Evolutionary conservation across 2,113 vertebrate genomes (phyloP), one percentile per base, ranked within the genome.

Genomic region (Glaucomys volans): DNA sequence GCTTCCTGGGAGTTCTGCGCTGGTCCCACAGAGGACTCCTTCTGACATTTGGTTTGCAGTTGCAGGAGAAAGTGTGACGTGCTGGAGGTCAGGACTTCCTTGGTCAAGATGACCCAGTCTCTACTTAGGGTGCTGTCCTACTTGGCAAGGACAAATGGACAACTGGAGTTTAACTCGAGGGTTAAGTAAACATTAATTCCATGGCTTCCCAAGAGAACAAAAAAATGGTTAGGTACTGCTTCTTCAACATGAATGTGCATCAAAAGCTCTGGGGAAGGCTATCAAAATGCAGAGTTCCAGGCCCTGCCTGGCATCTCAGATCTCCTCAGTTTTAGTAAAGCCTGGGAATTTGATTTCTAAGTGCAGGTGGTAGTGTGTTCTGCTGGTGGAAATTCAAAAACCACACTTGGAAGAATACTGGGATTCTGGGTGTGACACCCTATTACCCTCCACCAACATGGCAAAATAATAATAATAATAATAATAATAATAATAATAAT

Each of bases 291-390:
- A 91, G 44, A 85, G 82, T 72, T 81, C 47, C 28, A 66, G 84
- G n/a, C 2, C 32, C 24, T 6, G 32, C 54, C 1, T 54, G 57
- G 32, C 40, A 30, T 67, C 44, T 72, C 62, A 35, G 35, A 76
- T 14, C 22, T 89, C 13, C 17, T 47, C 8, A 8, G 37, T 87
- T 74, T 75, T 59, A 59, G 30, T 16, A 57, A 62, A 88, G 37
- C 35, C 67, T 81, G 77, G 35, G 80, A 72, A 52, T 92, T 84
- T 95, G 14, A 62, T 32, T 92, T 66, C 86, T n/a, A 94, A 88
- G 75, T 11, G 47, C 44, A 57, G 18, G 37, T 7, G 6, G 40
- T 37, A 26, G 42, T 72, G 91, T 32, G 47, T 93, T 77, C 52
- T 72, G 52, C 83, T 86, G 22, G 59, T 72, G 13, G 3, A 81